phyloP scores from a whole-genome alignment of 1,140 invertebrate genomes.

The Fopius arisanus region DNA sequence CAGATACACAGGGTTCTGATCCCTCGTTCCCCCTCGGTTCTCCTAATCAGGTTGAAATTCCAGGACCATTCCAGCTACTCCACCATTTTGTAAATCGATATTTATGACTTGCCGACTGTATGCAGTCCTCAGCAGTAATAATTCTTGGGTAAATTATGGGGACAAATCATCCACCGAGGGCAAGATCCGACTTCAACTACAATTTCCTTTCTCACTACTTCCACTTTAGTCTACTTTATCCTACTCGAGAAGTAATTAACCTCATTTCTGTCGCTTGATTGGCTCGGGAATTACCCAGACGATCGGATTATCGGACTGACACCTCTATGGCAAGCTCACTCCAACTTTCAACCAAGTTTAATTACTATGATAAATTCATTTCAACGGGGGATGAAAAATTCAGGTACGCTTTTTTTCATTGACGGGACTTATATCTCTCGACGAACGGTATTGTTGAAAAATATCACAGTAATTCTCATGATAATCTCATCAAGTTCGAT shows the following conservation, averaged over 20 bases:
- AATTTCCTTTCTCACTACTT: not conserved
- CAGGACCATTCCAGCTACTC: not conserved
- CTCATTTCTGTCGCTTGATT: conserved; percentile 20
- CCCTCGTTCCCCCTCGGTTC: not conserved
- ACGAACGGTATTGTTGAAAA: too few species aligned
- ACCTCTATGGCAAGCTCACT: not conserved
- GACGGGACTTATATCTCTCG: too few species aligned
- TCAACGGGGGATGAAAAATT: not conserved
- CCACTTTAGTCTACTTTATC: not conserved
- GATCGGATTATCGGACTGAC: not conserved
- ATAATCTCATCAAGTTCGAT: too few species aligned
- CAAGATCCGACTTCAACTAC: not conserved
- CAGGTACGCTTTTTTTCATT: too few species aligned
- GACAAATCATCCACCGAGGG: not conserved
- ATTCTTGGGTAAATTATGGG: not conserved
- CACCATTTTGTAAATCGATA: not conserved
- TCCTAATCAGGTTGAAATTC: not conserved
- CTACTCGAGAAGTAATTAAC: conserved; percentile 14
- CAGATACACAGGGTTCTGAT: not conserved
- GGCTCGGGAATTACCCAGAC: not conserved
- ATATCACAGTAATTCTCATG: too few species aligned
- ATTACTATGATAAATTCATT: not conserved
- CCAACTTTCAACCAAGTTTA: not conserved
- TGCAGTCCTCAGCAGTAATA: not conserved
- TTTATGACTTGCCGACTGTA: not conserved